Evolutionary conservation across 2,888 invertebrate genomes (phyloP), one percentile per base, ranked within the genome.

Genomic region (Tenthredo scrophulariae): DNA sequence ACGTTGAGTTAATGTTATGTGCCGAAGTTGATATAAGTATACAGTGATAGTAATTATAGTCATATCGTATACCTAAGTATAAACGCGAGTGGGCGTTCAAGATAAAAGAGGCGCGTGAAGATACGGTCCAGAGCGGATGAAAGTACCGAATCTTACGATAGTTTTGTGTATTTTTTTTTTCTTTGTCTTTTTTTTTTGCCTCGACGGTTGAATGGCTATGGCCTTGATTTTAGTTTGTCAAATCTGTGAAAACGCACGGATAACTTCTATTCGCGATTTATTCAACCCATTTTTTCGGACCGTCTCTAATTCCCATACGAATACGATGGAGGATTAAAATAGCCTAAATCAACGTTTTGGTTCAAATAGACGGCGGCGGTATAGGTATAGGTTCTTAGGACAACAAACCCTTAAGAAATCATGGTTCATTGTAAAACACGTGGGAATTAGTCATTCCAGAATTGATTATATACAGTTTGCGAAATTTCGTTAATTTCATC

Each of bases 211-310:
- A 67, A 67, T 33, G 18, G 15, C 33, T 18, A 33, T 15, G 18
- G 33, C 33, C 33, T 67, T 33, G 33, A 67, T 67, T 67, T 67
- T 6, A 18, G 18, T 33, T 5, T 33, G 33, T 67, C 18, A 7
- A 67, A 67, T 26, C 67, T 26, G 18, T 33, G 7, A 18, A 67
- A 67, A 29, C 67, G 62, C 13, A 33, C 26, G 29, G 67, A 26
- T 67, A 67, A 67, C 29, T 15, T 67, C 33, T 33, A 67, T 33
- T 67, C 67, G 67, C 67, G 15, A 18, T 67, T 67, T 67, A 67
- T 33, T 67, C 67, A 7, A 67, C 33, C 62, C 62, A 26, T 13
- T 2, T 26, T 10, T 62, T 26, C 18, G 7, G 7, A 26, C 26
- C 62, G 26, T 26, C 4, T 62, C 62, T 62, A 26, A 22, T 62